Evolutionary conservation across 2,113 vertebrate species (phyloP).

Genomic region (Atrichornis clamosus): DNA sequence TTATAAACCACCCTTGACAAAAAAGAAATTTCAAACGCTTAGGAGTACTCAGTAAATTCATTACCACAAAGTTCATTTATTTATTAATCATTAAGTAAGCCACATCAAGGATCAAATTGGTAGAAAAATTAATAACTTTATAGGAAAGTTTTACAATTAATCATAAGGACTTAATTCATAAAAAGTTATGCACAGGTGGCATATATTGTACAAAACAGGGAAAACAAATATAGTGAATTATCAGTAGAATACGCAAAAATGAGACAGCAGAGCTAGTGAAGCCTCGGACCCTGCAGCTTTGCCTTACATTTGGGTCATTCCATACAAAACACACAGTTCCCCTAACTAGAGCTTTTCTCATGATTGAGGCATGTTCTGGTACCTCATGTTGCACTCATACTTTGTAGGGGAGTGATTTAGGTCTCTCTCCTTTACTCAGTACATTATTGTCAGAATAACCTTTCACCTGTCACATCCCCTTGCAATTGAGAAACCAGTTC

Average conservation of each 20-base stretch:
- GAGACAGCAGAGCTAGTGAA: neutral
- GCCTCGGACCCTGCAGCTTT: neutral
- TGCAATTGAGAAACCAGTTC: neutral
- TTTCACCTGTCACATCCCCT: neutral
- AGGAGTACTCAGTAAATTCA: neutral
- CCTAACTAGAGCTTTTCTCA: neutral
- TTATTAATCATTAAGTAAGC: neutral
- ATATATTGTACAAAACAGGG: neutral
- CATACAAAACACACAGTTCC: neutral
- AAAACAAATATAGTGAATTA: neutral
- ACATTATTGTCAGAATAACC: neutral
- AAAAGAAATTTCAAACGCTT: neutral
- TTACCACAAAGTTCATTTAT: neutral
- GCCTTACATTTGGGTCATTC: neutral
- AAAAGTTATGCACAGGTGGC: neutral
- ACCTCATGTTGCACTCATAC: neutral
- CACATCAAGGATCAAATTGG: neutral
- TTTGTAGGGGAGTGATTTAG: neutral
- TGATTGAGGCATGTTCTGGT: neutral
- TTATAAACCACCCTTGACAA: neutral
- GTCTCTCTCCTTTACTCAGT: neutral
- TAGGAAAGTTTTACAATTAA: neutral
- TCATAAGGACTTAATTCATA: neutral
- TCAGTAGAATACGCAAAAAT: neutral
- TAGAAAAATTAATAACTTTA: neutral